Evolutionary conservation across 1,140 invertebrate species (phyloP), one percentile per base, ranked within the genome.

Genomic region (Anastrepha obliqua): DNA sequence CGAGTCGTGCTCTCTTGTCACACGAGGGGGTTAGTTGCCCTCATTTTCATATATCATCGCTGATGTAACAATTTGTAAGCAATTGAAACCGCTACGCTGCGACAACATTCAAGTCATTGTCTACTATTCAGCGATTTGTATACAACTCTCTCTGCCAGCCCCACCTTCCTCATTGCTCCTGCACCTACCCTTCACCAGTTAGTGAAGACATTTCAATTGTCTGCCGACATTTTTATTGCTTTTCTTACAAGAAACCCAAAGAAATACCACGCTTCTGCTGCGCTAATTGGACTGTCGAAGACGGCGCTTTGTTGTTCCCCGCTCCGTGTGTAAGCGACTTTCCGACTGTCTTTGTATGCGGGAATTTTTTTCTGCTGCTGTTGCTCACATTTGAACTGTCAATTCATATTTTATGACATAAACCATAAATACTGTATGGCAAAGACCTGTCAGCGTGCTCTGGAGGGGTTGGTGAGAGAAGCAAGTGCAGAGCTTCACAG

Each of bases 41-140:
- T 60, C 42, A 78, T 47, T 85, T 87, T 59, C 20, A 64, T 87
- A 87, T 62, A 81, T 87, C 87, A 87, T 87, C 87, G 91, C 90
- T 91, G 91, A 92, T 92, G 91, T 92, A 91, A 92, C 91, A 90
- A 90, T 92, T 92, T 92, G 88, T 90, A 92, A 92, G 90, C 90
- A 91, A 91, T 91, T 89, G 90, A 89, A 89, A 86, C 70, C 42
- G 42, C 67, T 81, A 20, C 29, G 42, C n/a, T 67, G 65, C 58
- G 58, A 39, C 70, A 78, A 78, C 64, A 87, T 59, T 70, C 64
- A 55, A 86, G 47, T 44, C 60, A 44, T 51, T 65, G 64, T 51
- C 60, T 65, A 44, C 60, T 29, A 67, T 86, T 51, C 60, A 65
- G 60, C 47, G 64, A 78, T 87, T 59, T 87, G 13, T 42, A 85